Percentiles rank a stretch among this genome's conserved stretches.
Conservation (phyloP, 2,888 invertebrate genomes). For the Folsomia candida region DNA sequence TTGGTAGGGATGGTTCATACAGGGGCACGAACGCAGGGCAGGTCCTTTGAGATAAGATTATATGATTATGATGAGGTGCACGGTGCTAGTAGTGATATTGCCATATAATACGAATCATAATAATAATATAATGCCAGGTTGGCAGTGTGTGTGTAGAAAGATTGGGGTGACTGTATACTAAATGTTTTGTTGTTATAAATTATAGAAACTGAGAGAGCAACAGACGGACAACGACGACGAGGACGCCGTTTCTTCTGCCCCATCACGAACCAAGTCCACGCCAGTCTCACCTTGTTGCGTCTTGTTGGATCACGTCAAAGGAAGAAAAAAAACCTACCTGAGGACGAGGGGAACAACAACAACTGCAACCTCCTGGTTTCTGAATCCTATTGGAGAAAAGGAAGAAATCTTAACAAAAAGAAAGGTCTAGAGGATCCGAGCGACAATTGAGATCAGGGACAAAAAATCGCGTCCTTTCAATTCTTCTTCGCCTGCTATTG, state of each 20-base stretch:
- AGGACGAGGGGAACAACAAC: not conserved
- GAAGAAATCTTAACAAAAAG: conserved; percentile 16
- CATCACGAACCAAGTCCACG: not conserved
- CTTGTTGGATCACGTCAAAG: conserved; percentile 9
- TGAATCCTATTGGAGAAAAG: conserved; percentile 7
- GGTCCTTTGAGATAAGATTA: conserved; percentile 3
- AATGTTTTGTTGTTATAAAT: conserved; percentile 14
- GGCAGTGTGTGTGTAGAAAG: not conserved
- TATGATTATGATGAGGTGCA: not conserved
- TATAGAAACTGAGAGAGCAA: conserved; percentile 13
- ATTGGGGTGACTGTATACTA: not conserved
- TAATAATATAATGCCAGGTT: not conserved
- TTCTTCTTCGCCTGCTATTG: not conserved
- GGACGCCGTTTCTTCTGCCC: not conserved
- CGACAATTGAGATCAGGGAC: conserved; percentile 10
- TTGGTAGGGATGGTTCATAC: not conserved
- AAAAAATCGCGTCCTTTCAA: conserved; percentile 11
- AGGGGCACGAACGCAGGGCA: not conserved
- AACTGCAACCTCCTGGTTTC: conserved; percentile 5
- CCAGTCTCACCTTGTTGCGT: conserved; percentile 6
- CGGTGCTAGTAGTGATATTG: not conserved
- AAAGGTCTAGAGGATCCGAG: conserved; percentile 8
- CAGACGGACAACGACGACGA: conserved; percentile 20
- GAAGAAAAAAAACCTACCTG: not conserved
- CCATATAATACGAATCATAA: too few species aligned